Evolutionary conservation across 1,140 invertebrate species (phyloP), one percentile per base, ranked within the genome.

Genomic region (Pseudomyrmex flavicornis): DNA sequence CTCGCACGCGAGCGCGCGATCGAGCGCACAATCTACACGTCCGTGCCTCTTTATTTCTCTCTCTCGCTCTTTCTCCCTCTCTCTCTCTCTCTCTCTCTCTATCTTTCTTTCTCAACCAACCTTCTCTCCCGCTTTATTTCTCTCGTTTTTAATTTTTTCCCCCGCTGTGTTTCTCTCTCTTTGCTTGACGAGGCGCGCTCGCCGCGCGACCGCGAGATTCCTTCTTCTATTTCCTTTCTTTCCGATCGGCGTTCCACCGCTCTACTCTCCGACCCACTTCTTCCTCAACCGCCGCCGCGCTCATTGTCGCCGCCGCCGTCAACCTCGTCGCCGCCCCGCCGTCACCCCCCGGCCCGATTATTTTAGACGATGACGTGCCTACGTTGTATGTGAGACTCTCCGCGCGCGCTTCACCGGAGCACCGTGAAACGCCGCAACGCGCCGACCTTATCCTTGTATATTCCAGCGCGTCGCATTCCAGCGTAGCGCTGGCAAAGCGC

Each of bases 301-400:
- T 82, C 80, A 85, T 89, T 82, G 83, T 86, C 86, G 87, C 87
- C 70, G 85, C 85, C 69, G 76, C 48, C 44, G 58, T 48, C 73
- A 65, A 50, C 65, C 58, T 62, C 35, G 77, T 61, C 26, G 59
- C 35, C 72, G 62, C 52, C 52, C 54, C 44, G 82, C 15, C 54
- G 61, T 58, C 59, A 82, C 65, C 80, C 84, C 65, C 80, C 85
- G 87, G 82, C 80, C 83, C 79, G 88, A 92, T 91, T 92, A 92
- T 91, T 92, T 92, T 91, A 80, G 89, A 91, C 85, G 90, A 92
- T 92, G 91, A 92, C 91, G 91, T 86, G 90, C 84, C 73, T 63
- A 77, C 83, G 76, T 77, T 85, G 61, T 88, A 83, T 61, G 48
- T 62, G 69, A 65, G 35, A 35, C 5, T 35, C 35, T 65, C 70